Evolutionary conservation across 2,113 vertebrate genomes (phyloP), one percentile per base, ranked within the genome.

Genomic region (Nanorana parkeri): DNA sequence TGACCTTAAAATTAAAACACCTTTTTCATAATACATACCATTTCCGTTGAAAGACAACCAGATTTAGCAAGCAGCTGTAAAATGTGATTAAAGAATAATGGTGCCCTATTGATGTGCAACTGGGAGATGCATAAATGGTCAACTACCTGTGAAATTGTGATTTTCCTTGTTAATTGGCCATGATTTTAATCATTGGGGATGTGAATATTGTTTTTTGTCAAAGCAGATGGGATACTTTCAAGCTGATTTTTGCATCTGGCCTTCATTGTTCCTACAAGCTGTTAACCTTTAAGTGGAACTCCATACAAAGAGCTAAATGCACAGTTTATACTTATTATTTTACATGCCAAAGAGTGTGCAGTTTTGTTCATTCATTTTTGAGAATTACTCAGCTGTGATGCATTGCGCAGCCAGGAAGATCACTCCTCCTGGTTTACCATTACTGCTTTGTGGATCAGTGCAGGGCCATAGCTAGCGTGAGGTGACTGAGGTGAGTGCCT

Each of bases 51-150:
- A 78, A 74, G 90, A 77, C 89, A 89, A 74, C 91, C 87, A 90
- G 88, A 79, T 78, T 83, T 78, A n/a, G 72, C 72, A 77, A 88
- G 84, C 26, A 90, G 79, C 87, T 88, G 80, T 89, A 85, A 91
- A 91, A 90, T 92, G 84, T 84, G 84, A 89, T 90, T 92, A 90
- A 90, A 90, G 88, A 80, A 86, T 89, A 90, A 85, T 89, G 84
- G 58, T 84, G 67, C 23, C 56, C 87, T 66, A 76, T 64, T 88
- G 84, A 82, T 87, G 83, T 28, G 77, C 77, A 21, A 87, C 86
- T 77, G 80, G 69, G 86, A 77, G 84, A 86, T 89, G 69, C 54
- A 87, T 88, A 86, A 61, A 83, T 85, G 58, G 61, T 73, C 76
- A 84, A 58, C 83, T 89, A 69, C 60, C 84, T 90, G 85, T 88